Conservation (phyloP, 2,888 invertebrate species). For the Yponomeuta plumbellus region DNA sequence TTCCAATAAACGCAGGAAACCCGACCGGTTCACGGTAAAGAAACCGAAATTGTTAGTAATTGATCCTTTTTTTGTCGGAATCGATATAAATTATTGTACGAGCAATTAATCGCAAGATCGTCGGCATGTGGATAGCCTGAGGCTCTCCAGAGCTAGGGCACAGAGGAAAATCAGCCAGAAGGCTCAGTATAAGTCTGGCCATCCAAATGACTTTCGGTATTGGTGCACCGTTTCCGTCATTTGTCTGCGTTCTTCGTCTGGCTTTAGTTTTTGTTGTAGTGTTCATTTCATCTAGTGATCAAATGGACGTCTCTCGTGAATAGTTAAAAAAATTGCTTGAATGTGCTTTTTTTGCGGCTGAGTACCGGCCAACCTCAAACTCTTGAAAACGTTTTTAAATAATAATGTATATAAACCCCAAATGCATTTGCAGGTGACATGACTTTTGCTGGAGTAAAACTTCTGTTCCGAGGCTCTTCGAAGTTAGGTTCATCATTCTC, state of each 20-base stretch:
- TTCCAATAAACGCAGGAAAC: slow-evolving; percentile 9
- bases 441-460: background rate
- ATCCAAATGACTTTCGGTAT: too few relatives aligned
- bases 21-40: background rate
- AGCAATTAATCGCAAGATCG: slow-evolving; percentile 5
- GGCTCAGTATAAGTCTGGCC: background rate
- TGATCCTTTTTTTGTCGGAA: slow-evolving; percentile 11
- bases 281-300: too few relatives aligned
- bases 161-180: background rate
- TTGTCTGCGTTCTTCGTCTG: too few relatives aligned
- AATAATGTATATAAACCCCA: too few relatives aligned
- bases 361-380: too few relatives aligned
- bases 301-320: too few relatives aligned
- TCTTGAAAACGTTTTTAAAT: background rate
- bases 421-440: too few relatives aligned
- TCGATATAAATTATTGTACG: background rate
- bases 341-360: too few relatives aligned
- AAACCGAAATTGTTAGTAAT: slow-evolving; percentile 2
- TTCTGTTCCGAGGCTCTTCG: background rate
- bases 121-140: slow-evolving; percentile 8
- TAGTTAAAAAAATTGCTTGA: too few relatives aligned
- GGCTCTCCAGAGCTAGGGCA: background rate
- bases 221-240: too few relatives aligned
- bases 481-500: background rate
- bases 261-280: too few relatives aligned